Base-by-base conservation (phyloP, 1,140 invertebrate species). In the Probaryconus sp. region DNA sequence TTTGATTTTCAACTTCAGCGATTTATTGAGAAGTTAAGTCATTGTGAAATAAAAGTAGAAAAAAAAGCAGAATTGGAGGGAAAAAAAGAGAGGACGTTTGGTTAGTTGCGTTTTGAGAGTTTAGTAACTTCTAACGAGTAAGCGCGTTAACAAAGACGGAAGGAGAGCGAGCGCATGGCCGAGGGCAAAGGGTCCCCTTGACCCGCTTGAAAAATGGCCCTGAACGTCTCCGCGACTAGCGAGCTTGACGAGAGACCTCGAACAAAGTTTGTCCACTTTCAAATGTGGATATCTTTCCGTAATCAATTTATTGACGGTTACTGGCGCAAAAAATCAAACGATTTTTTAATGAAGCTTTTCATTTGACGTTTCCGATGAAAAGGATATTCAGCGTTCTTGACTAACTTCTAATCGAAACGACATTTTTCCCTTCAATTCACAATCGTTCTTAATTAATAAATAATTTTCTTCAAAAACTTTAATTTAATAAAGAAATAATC, bases 201-300 rank as follows among this genome's bases (percentile, higher is more conserved):
- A 84, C 81, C 80, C 79, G 79, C 60, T 84, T 83, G 67, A 79
- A 83, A 80, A 76, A 77, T 63, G 81, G 79, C 81, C 81, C 82
- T 83, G 81, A 79, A 74, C 71, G 58, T 68, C 71, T 68, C 64
- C 63, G 18, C 71, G 63, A 55, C 47, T 53, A 72, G 38, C 43
- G 61, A 72, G 69, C 60, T 72, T 72, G 69, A 72, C 69, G 60
- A 65, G 60, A 63, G 68, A 30, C 68, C 68, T 71, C 68, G 68
- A 71, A 58, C 35, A 58, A 71, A 71, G 68, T 71, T 71, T 71
- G 68, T 71, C 51, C 58, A 65, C 69, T 58, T 45, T 26, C 18
- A 28, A 28, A 42, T 45, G 45, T 24, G 14, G 28, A 51, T 56
- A 60, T 67, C 38, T 65, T 61, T 60, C 61, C 45, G 53, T 48